A percentile compares a stretch with the other conserved stretches of the same genome.
Evolutionary conservation across 2,888 invertebrate species (phyloP).

Genomic region (Limnephilus rhombicus): DNA sequence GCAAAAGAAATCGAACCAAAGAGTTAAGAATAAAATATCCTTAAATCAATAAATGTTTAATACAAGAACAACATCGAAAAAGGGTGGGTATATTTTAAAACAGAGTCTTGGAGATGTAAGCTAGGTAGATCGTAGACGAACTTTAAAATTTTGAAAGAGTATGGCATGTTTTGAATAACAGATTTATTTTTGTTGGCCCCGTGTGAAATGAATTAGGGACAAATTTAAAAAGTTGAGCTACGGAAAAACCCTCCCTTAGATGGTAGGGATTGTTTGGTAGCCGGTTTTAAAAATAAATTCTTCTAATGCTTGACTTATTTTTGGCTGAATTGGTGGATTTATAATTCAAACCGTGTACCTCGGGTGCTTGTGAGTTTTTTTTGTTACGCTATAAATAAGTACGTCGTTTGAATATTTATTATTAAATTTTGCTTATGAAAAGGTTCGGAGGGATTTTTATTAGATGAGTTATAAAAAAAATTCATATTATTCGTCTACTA

Average conservation of each 20-base stretch:
- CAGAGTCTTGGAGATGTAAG: neutral
- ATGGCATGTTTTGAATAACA: conserved; percentile 25
- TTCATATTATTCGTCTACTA: too few relatives aligned
- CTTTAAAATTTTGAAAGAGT: conserved; percentile 14
- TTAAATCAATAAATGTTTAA: neutral
- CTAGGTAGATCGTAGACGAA: neutral
- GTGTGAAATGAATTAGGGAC: conserved; percentile 16
- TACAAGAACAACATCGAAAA: neutral
- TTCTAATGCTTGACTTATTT: neutral
- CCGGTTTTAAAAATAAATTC: neutral
- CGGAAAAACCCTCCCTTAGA: neutral
- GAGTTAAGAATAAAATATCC: too few relatives aligned
- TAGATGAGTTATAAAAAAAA: too few relatives aligned
- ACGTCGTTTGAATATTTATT: neutral
- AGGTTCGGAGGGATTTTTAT: neutral
- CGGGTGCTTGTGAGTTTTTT: neutral
- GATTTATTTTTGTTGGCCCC: conserved; percentile 2
- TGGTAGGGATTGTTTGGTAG: neutral
- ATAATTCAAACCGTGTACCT: neutral
- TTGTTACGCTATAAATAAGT: neutral
- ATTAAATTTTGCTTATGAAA: neutral
- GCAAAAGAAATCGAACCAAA: too few relatives aligned
- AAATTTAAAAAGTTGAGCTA: conserved; percentile 20
- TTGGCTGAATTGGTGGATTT: neutral
- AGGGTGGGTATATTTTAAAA: neutral